Conservation (phyloP, 1,140 invertebrate species). For the Berghia stephanieae region DNA sequence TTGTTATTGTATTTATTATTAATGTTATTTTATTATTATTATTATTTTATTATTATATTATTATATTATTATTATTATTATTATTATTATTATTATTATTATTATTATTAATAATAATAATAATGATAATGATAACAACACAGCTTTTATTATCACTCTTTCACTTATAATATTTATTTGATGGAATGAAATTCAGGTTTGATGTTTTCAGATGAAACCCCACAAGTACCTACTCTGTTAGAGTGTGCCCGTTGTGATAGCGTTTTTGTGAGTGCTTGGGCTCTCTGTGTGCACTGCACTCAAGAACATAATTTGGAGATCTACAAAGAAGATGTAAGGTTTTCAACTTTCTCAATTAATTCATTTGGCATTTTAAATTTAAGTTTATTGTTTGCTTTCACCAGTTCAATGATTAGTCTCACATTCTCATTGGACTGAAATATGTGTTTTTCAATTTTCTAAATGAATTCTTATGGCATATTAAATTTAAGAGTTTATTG, state of each 20-base stretch:
- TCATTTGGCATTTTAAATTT: no score
- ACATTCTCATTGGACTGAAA: no score
- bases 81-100: no score
- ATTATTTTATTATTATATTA: not conserved
- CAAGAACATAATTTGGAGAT: slow-evolving; percentile 43
- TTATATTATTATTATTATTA: not conserved
- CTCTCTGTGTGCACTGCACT: slow-evolving; percentile 45
- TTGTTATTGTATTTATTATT: no score
- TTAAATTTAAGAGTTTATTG: no score
- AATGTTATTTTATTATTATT: no score
- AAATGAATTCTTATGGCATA: no score
- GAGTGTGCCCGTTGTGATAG: slow-evolving; percentile 45
- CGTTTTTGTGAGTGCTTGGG: slow-evolving; percentile 41
- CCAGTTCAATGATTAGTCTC: no score
- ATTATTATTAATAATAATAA: not conserved
- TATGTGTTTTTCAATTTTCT: no score
- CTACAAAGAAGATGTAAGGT: slow-evolving; percentile 37
- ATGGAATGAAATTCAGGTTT: not conserved
- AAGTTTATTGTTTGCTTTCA: no score
- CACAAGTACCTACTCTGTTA: slow-evolving; percentile 25
- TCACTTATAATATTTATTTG: not conserved
- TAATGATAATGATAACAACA: not conserved
- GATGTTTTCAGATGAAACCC: not conserved
- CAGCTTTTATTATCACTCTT: no score
- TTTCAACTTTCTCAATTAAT: no score